These are phyloP conservation scores for Alcis repandata DNA, from an alignment of 2,888 invertebrate species.

Conservation along the genomic window DNA sequence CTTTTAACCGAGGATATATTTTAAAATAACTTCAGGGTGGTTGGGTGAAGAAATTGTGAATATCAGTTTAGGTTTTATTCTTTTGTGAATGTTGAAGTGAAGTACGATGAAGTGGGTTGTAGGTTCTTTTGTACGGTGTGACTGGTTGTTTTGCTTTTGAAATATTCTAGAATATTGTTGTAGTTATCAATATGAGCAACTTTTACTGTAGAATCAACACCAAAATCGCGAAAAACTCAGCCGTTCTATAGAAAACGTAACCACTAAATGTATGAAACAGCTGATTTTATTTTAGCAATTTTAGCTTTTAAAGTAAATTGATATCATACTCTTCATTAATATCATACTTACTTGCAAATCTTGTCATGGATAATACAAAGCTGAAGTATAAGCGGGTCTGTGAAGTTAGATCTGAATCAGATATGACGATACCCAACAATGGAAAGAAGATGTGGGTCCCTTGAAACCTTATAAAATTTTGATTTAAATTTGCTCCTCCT, in stretches of 20 bases:
- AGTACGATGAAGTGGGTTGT: neutral
- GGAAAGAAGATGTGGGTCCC: slow-evolving; percentile 4
- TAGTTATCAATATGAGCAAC: no score
- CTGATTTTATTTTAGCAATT: no score
- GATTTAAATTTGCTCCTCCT: slow-evolving; percentile 18
- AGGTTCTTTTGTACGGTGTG: neutral
- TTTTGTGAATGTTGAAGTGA: neutral
- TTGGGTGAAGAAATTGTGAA: slow-evolving; percentile 18
- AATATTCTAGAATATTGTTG: no score
- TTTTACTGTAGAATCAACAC: no score
- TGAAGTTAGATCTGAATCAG: neutral
- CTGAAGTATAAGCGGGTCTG: neutral
- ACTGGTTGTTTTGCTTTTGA: no score
- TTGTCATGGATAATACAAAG: neutral
- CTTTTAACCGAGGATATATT: slow-evolving; percentile 35
- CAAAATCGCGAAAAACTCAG: no score
- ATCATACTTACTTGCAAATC: no score
- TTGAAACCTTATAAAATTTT: slow-evolving; percentile 6
- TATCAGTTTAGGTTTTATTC: slow-evolving; percentile 6
- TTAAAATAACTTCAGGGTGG: slow-evolving; percentile 33
- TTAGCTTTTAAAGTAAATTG: no score
- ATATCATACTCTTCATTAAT: no score
- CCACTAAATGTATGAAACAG: no score
- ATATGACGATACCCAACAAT: neutral
- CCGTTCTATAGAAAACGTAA: no score